Evolutionary conservation across 2,888 invertebrate species (phyloP), one percentile per base, ranked within the genome.

Genomic region (Andrena dorsata): DNA sequence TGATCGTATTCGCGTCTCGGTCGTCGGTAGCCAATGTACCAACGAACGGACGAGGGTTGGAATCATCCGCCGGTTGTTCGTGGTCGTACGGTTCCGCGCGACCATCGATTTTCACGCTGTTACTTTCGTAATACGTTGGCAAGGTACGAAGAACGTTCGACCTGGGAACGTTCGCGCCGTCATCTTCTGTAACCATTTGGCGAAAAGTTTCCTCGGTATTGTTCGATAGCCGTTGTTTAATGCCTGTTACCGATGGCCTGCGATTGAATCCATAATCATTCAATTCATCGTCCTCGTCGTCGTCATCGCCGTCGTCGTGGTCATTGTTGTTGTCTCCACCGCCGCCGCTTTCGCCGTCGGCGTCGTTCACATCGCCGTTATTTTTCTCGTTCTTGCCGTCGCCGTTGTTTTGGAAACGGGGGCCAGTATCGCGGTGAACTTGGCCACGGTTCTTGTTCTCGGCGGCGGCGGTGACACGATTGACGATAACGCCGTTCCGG

Each of bases 261-360:
- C 97, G 96, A 90, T 97, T 97, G 93, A 98, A 98, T 0, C 98
- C 98, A 90, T 98, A 98, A 92, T 98, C 98, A 88, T 97, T 97
- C 91, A 98, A 97, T n/a, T 98, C 98, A 90, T 98, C 98, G 92
- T 98, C 98, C 80, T 98, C 98, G 88, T 97, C 97, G 69, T 97
- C 97, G 79, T 96, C 95, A 23, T 94, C 76, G 0, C 70, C 74
- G 8, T 75, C 58, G 20, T 70, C 74, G 8, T 75, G 51, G 26
- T 66, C 70, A 0, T 10, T 26, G 6, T 56, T 13, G 1, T 41
- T 2, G 26, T 20, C 20, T 10, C 16, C 28, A 4, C 61, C 94
- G 76, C 95, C 95, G 90, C 95, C 94, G 66, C 92, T 94, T 6
- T 94, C 94, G 82, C 95, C 63, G 7, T 23, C 16, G 2, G 2